These are phyloP conservation scores for Lemur catta DNA, from an alignment of 2,797 vertebrate genomes.

Conservation along the genomic window DNA sequence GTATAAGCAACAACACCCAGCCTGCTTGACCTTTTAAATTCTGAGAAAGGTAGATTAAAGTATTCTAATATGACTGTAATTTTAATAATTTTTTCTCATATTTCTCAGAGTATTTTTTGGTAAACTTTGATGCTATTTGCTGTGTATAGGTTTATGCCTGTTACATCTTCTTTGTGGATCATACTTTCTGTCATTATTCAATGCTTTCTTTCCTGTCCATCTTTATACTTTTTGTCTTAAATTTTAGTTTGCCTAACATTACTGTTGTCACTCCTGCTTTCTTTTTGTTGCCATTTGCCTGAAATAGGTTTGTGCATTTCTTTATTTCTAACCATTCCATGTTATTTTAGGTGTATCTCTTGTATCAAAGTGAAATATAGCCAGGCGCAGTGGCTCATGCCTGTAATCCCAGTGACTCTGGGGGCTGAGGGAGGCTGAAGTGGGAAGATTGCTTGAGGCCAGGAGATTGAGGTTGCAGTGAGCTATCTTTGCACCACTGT, in stretches of 20 bases:
- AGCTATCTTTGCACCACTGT: no score
- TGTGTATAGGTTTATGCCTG: neutral
- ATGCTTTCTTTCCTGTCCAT: neutral
- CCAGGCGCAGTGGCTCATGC: no score
- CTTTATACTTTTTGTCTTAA: neutral
- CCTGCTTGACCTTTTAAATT: neutral
- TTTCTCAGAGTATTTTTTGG: neutral
- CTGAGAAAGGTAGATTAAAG: neutral
- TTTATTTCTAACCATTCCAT: neutral
- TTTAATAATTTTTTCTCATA: neutral
- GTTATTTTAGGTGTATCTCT: neutral
- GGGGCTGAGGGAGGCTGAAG: no score
- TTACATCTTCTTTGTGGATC: neutral
- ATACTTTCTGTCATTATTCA: neutral
- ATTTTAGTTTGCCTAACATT: neutral
- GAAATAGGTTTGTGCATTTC: neutral
- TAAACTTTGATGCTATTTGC: neutral
- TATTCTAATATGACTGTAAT: neutral
- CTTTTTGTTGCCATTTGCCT: neutral
- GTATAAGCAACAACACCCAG: no score
- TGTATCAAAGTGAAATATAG: neutral
- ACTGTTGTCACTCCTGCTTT: neutral
- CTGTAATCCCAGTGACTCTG: no score
- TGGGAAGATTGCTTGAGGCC: no score
- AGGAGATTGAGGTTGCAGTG: no score